phyloP scores from a whole-genome alignment of 2,113 vertebrate genomes.

The Dunckerocampus dactyliophorus region DNA sequence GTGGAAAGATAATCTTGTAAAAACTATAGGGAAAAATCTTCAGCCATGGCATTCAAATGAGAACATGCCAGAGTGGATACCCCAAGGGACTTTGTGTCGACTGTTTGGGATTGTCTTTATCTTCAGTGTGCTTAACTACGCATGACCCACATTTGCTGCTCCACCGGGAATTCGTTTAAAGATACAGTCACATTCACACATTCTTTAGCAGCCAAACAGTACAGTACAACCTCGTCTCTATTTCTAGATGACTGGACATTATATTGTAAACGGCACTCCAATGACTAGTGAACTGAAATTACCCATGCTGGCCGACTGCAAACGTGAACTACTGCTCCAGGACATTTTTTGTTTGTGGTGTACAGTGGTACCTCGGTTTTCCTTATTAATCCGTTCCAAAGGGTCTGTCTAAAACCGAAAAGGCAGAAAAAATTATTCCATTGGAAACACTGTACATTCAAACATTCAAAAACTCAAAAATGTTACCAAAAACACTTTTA shows the following conservation, averaged over 20 bases:
- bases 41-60: slow-evolving; percentile 18
- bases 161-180: slow-evolving; percentile 21
- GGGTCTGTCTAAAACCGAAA: too few species aligned
- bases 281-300: slow-evolving; percentile 14
- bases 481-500: too few species aligned
- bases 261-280: slow-evolving; percentile 12
- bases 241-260: slow-evolving; percentile 25
- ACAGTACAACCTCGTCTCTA: slow-evolving; percentile 10
- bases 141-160: slow-evolving; percentile 46
- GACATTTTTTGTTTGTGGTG: neutral
- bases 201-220: slow-evolving; percentile 9
- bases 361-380: too few species aligned
- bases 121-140: slow-evolving; percentile 22
- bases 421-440: too few species aligned
- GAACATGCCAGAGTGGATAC: slow-evolving; percentile 21
- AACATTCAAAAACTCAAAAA: too few species aligned
- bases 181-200: slow-evolving; percentile 11
- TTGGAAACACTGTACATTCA: too few species aligned
- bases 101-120: slow-evolving; percentile 19
- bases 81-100: slow-evolving; percentile 10
- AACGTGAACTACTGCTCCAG: slow-evolving; percentile 7
- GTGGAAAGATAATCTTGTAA: slow-evolving; percentile 22
- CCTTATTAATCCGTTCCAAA: neutral
- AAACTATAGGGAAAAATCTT: neutral
- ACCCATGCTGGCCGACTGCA: neutral